Evolutionary conservation across 2,888 invertebrate genomes (phyloP), one percentile per base, ranked within the genome.

Genomic region (Pegoplata infirma): DNA sequence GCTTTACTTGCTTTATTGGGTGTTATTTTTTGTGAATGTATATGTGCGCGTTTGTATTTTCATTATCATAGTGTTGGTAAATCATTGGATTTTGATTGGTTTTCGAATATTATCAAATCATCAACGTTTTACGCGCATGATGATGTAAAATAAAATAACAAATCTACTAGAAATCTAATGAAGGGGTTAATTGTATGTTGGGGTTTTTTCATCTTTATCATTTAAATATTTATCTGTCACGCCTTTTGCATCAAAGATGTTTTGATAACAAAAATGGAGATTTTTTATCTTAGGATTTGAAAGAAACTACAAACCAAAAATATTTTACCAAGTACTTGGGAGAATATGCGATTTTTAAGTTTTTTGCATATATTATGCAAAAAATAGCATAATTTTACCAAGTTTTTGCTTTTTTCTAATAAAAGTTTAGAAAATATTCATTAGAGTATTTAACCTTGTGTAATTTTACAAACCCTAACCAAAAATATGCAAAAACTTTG

Each of bases 71-170:
- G 73, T 80, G 69, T 84, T 82, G 74, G 87, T 87, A 81, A 56
- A 69, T 82, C 83, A 82, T 82, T 83, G 79, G 82, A 82, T 85
- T 88, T 87, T 86, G 87, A 88, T 88, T 88, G 87, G 87, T 84
- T 87, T 85, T 84, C 86, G 84, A 87, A 85, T 78, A 19, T 63
- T 75, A 80, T 81, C 84, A 81, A 84, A 83, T 83, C 83, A 82
- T 76, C 72, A 69, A 46, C 67, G 59, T 55, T 51, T 66, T 53
- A 67, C 75, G 77, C 77, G 77, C 74, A 78, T 78, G 63, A 71
- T 69, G 64, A 66, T 69, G n/a, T 16, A 36, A n/a, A n/a, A 40
- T n/a, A 40, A 40, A 47, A 16, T 0, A 4, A 46, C 16, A 17
- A 47, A 40, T 12, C 14, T 16, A 17, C 46, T 10, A n/a, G 3